A percentile compares a stretch with the other conserved stretches of the same genome.
Evolutionary conservation across 2,797 vertebrate species (phyloP).

Genomic region (Propithecus perrieri): DNA sequence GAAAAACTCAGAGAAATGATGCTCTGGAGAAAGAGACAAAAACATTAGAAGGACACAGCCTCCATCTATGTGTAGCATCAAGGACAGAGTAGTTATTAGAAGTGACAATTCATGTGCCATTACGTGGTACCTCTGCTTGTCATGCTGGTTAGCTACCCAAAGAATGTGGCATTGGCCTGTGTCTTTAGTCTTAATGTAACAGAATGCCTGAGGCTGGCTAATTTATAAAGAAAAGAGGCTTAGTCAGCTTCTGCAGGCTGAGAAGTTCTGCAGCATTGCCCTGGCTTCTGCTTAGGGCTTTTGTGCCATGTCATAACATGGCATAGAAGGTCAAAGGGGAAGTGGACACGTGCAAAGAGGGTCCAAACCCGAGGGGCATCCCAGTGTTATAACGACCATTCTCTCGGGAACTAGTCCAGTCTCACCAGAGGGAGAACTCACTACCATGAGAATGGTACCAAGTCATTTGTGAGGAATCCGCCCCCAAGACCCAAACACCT

Average conservation of each 20-base stretch:
- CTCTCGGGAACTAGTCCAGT: neutral
- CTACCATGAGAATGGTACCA: neutral
- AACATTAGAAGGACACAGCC: neutral
- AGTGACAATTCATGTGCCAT: neutral
- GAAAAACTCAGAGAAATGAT: neutral
- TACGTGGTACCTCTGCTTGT: neutral
- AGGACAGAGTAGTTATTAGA: neutral
- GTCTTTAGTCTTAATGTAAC: neutral
- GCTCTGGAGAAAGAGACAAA: neutral
- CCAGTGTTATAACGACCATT: neutral
- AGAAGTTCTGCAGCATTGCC: neutral
- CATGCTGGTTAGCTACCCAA: neutral
- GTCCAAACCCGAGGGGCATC: neutral
- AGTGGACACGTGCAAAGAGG: neutral
- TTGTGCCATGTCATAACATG: neutral
- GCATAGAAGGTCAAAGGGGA: neutral
- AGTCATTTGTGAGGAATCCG: neutral
- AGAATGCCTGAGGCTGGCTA: neutral
- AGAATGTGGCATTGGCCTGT: neutral
- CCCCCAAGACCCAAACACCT: too few species aligned
- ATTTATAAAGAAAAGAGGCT: neutral
- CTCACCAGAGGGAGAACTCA: neutral
- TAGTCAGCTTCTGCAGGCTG: neutral
- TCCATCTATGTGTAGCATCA: neutral
- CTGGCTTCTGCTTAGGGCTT: neutral